Evolutionary conservation across 2,797 vertebrate species (phyloP), one percentile per base, ranked within the genome.

Genomic region (Spinus pinus): DNA sequence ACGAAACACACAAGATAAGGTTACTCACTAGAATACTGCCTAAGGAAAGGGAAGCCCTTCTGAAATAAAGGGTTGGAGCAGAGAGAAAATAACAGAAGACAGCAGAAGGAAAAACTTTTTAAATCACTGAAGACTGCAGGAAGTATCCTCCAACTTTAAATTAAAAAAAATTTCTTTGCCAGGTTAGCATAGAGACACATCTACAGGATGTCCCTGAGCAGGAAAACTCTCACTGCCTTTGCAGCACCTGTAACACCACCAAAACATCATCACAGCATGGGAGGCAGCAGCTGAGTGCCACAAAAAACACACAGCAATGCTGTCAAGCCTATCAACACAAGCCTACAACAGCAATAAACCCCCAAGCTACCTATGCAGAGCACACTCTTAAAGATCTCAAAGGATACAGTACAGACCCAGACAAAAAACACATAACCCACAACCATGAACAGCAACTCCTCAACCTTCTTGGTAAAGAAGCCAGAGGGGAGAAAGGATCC

Each of bases 11-110:
- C 51, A 28, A 44, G 61, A 83, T 60, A 75, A 87, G 44, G 69
- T 87, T 91, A 93, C 66, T 92, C 87, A 78, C 91, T 93, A 54
- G 49, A 69, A 37, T 65, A 49, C 28, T 42, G 94, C 89, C 84
- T 72, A 18, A 85, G 69, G 94, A 90, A 85, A 93, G 75, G 81
- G 42, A 92, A 96, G 90, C 88, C 92, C 86, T 95, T 90, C 77
- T 94, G 77, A 93, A 79, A 86, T 5, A 73, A 51, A 84, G 42
- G 25, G 33, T 1, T 83, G 81, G 39, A 85, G 42, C 56, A 81
- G 22, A 78, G 37, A 80, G 39, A 81, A 84, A 58, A 58, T 30
- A 58, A 69, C 41, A 91, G 53, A 47, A 80, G 75, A 57, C 67
- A 80, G 70, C 79, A 88, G 35, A 87, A 91, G 39, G 42, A 69